Base-by-base conservation (phyloP, 2,113 vertebrate genomes). In the Pachycephala philippinensis region DNA sequence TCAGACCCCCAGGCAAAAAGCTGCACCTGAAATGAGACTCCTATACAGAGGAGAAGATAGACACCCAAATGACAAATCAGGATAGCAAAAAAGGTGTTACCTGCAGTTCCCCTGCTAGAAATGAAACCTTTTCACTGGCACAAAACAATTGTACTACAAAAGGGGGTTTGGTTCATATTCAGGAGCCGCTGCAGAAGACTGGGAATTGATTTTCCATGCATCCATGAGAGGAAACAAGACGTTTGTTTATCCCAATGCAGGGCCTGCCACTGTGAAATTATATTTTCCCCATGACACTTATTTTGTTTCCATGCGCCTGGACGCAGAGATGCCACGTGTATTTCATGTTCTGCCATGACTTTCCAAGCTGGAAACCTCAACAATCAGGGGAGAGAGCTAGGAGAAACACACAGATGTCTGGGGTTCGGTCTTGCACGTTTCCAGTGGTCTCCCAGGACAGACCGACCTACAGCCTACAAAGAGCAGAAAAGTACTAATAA, bases 131-230 rank as follows among this genome's bases (percentile, higher is more conserved):
- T 93, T 66, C 1, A 2, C 17, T 44, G 6, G 11, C 10, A 6
- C 45, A 65, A 78, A 95, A 30, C 68, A 63, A 50, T 52, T 83
- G n/a, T 30, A 37, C 28, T 83, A 56, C 54, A 78, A 33, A 27
- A 94, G 15, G 39, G 26, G 27, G 75, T 90, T 93, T 89, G 30
- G n/a, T 94, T 88, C 47, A n/a, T 28, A 19, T 83, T 95, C 74
- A 92, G 92, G 59, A 91, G 24, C 9, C 84, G 83, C 66, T 74
- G 56, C 90, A 94, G 71, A 91, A 87, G 68, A 85, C 66, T 88
- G 59, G 50, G 92, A 94, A 96, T 94, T 90, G 93, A 95, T 96
- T 96, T 97, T 95, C 93, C 96, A 93, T 94, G 89, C 95, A 80
- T 77, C 50, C 79, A 87, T 22, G 0, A 3, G 66, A 95, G 87